Evolutionary conservation across 2,113 vertebrate species (phyloP).

Genomic region (Nycticorax nycticorax): DNA sequence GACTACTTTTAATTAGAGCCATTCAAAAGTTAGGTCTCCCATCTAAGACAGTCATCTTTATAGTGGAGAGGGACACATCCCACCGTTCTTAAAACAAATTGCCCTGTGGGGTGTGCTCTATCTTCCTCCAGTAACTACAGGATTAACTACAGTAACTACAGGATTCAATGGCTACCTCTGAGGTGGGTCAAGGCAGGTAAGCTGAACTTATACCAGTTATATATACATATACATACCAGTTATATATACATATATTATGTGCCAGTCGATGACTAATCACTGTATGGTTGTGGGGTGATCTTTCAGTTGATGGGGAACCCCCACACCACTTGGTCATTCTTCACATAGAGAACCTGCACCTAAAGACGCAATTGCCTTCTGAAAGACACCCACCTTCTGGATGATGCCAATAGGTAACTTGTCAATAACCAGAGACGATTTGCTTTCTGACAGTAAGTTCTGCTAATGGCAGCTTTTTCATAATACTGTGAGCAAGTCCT

Average conservation of each 20-base stretch:
- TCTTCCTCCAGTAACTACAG: background rate
- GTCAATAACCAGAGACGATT: background rate
- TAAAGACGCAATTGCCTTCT: background rate
- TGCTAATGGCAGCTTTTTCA: background rate
- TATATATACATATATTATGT: background rate
- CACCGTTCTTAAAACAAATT: background rate
- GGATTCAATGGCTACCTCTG: background rate
- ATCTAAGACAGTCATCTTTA: background rate
- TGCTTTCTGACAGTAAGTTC: background rate
- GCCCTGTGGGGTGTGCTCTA: background rate
- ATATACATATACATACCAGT: no score
- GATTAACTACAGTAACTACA: background rate
- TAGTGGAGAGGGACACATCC: background rate
- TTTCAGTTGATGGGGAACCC: background rate
- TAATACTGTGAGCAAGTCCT: background rate
- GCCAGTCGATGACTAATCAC: background rate
- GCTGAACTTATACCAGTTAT: background rate
- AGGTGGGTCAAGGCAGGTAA: background rate
- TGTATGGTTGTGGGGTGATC: background rate
- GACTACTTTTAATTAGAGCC: background rate
- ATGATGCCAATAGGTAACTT: background rate
- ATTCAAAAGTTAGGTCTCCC: background rate
- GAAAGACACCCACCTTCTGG: background rate
- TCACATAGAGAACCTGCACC: background rate
- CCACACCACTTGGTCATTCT: background rate